Evolutionary conservation across 2,888 invertebrate species (phyloP), one percentile per base, ranked within the genome.

Genomic region (Galeopsomyia nigrocyanea): DNA sequence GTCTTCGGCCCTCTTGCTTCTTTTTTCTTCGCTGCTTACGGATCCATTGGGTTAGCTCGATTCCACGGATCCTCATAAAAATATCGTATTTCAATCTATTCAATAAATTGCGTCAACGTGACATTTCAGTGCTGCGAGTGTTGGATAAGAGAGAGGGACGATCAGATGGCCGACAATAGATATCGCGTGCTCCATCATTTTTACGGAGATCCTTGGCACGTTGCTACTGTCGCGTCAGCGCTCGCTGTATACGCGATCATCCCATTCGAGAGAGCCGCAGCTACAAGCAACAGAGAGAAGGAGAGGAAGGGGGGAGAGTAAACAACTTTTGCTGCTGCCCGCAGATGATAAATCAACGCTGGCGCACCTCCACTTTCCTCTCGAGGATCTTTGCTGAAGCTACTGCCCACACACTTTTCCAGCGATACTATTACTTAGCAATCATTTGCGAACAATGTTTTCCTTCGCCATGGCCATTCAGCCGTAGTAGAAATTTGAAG

Each of bases 21-120:
- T 71, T 71, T n/a, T 51, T 57, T 62, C 49, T n/a, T 66, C 56
- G 58, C 13, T 39, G 10, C 39, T 3, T 10, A 10, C 39, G 10
- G 1, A 39, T 7, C 3, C 26, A 26, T 26, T 26, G 26, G n/a
- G n/a, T n/a, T 26, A 2, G 26, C 26, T 26, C 26, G 26, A 26
- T 5, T 26, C 26, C 3, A 5, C 5, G 3, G 26, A 26, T 9
- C 13, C 39, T 39, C 39, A 9, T 39, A 3, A 10, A 10, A 39
- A 39, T 39, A 39, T 39, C 39, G 39, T 1, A 3, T 70, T 74
- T 73, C 71, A 56, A 39, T 66, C 73, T 68, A 55, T 2, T 26
- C 26, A 5, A 26, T 75, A 63, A 5, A 39, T 39, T 74, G 22
- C 61, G 61, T 47, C 61, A 22, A 1, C 49, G 14, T 14, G 14